These are phyloP conservation scores for Exocentrus adspersus DNA, from an alignment of 2,888 invertebrate genomes.

Conservation along the genomic window DNA sequence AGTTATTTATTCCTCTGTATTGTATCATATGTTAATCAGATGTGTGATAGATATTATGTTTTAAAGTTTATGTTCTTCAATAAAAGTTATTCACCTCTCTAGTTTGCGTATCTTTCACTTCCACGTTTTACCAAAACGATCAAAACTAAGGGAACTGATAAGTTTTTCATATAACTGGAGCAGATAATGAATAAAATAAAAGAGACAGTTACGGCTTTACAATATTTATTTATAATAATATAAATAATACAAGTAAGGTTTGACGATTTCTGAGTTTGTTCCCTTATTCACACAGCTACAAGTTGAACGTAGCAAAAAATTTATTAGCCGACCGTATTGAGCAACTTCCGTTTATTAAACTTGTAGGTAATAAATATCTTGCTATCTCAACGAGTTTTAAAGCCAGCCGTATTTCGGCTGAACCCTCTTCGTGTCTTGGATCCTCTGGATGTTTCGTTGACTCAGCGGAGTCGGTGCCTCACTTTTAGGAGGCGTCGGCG, in stretches of 20 bases:
- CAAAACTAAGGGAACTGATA: no score
- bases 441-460: constrained; percentile 60
- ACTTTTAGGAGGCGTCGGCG: constrained; percentile 28
- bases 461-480: constrained; percentile 45
- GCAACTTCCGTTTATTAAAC: constrained; percentile 8
- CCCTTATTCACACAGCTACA: neutral
- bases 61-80: constrained; percentile 60
- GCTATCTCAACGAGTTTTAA: constrained; percentile 54
- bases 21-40: constrained; percentile 61
- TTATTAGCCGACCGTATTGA: neutral
- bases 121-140: no score
- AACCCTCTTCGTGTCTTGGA: constrained; percentile 68
- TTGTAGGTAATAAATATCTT: constrained; percentile 3
- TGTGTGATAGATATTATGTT: constrained; percentile 57
- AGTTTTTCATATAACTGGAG: no score
- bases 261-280: constrained; percentile 19
- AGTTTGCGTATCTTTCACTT: constrained; percentile 17
- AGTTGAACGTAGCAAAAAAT: constrained; percentile 1
- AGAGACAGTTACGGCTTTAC: neutral
- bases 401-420: constrained; percentile 73
- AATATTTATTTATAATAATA: constrained; percentile 2
- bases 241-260: neutral
- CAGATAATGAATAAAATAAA: no score
- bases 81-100: constrained; percentile 62
- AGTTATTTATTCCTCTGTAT: constrained; percentile 60